Base-by-base conservation (phyloP, 2,113 vertebrate genomes). In the Anser brachyrhynchus region DNA sequence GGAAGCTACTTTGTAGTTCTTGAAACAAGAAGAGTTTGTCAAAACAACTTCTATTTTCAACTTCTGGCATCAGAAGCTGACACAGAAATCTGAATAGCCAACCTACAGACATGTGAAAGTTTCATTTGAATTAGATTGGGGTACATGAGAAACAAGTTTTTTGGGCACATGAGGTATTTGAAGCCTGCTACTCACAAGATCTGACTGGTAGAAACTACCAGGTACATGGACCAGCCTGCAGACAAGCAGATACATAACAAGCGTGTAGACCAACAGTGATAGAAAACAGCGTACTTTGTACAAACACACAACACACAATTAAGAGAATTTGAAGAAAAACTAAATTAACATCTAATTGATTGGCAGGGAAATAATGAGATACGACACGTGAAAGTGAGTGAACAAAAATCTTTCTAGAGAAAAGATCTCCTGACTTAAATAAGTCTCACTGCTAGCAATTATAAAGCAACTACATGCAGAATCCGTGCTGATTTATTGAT, bases 281-380 rank as follows among this genome's bases (percentile, higher is more conserved):
- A 79, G 43, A 84, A 93, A 87, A 44, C 10, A 44, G 10, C 10
- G 4, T 57, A 35, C 29, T 61, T 89, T 26, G 21, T 75, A 80
- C 4, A 29, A 73, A 37, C 46, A 4, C 12, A 67, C 8, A 77
- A 74, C 19, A 64, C 31, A 33, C 35, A 90, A 31, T 17, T 73
- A 31, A 74, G 41, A 94, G 37, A 84, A 66, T n/a, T 72, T 71
- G n/a, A 90, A 65, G 62, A 85, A 37, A 83, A 95, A 58, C n/a
- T 83, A 89, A 92, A 93, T 75, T 89, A 70, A 29, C 33, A 78
- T n/a, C 29, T 84, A 91, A 82, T 72, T 93, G 31, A 66, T 93
- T 72, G 21, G 18, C 89, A 91, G 17, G 22, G 11, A 49, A 83
- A 91, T 35, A 81, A 5, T 25, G 16, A 92, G 39, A 78, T 25